Evolutionary conservation across 1,140 invertebrate genomes (phyloP).

Genomic region (Batillaria attramentaria): DNA sequence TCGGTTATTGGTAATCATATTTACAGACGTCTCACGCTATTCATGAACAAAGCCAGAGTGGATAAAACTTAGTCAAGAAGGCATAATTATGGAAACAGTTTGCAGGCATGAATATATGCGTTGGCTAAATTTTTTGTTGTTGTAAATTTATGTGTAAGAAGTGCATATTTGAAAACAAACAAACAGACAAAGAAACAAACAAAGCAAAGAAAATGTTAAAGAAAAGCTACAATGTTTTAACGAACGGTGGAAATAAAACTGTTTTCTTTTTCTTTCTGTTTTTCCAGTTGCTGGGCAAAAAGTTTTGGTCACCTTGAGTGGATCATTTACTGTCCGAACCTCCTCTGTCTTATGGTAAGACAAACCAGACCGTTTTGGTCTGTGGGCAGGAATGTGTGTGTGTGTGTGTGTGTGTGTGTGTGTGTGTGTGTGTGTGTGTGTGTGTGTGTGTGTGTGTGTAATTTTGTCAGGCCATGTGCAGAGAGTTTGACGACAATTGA

Average conservation of each 20-base stretch:
- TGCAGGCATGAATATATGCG: neutral
- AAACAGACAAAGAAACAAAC: too few species aligned
- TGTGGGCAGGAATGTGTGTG: too few species aligned
- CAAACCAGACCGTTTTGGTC: neutral
- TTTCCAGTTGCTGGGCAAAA: conserved; percentile 72
- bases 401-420: conserved; percentile 18
- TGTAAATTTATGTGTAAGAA: too few species aligned
- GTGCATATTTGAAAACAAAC: neutral
- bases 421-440: conserved; percentile 4
- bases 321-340: conserved; percentile 73
- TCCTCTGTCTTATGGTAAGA: conserved; percentile 73
- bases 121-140: too few species aligned
- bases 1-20: neutral
- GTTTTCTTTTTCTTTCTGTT: neutral
- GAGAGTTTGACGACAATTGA: neutral
- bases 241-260: neutral
- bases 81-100: too few species aligned
- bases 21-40: neutral
- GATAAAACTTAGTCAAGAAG: neutral
- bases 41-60: neutral
- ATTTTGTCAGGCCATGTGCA: too few species aligned
- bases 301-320: conserved; percentile 72
- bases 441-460: conserved; percentile 24
- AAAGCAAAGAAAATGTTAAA: too few species aligned
- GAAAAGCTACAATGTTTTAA: too few species aligned